A percentile compares a stretch with the other conserved stretches of the same genome.
Evolutionary conservation across 2,113 vertebrate species (phyloP).

Genomic region (Gymnorhina tibicen): DNA sequence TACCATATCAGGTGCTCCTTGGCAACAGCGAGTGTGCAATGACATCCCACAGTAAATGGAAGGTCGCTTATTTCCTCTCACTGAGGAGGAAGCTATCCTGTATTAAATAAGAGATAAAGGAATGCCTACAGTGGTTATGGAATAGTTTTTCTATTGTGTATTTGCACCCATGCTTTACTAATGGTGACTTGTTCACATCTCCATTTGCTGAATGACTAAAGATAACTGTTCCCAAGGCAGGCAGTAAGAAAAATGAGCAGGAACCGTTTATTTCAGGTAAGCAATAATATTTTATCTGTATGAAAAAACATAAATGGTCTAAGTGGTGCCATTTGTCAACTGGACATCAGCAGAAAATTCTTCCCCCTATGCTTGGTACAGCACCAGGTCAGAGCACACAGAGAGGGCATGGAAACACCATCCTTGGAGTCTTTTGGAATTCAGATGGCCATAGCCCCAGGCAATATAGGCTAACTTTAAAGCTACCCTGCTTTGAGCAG

Average conservation of each 20-base stretch:
- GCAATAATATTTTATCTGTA: neutral
- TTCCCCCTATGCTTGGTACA: accelerated
- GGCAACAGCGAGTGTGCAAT: neutral
- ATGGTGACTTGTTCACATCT: neutral
- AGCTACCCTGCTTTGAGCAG: neutral
- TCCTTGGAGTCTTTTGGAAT: neutral
- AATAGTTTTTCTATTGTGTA: neutral
- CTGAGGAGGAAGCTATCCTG: neutral
- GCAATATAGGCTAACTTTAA: neutral
- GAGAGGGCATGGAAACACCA: neutral
- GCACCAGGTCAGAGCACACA: neutral
- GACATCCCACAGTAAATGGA: neutral
- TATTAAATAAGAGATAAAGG: neutral
- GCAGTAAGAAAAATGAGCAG: neutral
- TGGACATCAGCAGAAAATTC: neutral
- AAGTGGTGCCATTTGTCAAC: neutral
- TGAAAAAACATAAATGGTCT: neutral
- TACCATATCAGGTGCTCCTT: neutral
- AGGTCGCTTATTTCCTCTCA: neutral
- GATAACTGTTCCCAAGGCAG: neutral
- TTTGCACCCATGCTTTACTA: neutral
- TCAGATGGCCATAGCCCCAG: neutral
- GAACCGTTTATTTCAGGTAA: neutral
- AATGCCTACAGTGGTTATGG: neutral
- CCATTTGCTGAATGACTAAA: neutral